Base-by-base conservation (phyloP, 1,140 invertebrate species). In the Pristionchus pacificus region DNA sequence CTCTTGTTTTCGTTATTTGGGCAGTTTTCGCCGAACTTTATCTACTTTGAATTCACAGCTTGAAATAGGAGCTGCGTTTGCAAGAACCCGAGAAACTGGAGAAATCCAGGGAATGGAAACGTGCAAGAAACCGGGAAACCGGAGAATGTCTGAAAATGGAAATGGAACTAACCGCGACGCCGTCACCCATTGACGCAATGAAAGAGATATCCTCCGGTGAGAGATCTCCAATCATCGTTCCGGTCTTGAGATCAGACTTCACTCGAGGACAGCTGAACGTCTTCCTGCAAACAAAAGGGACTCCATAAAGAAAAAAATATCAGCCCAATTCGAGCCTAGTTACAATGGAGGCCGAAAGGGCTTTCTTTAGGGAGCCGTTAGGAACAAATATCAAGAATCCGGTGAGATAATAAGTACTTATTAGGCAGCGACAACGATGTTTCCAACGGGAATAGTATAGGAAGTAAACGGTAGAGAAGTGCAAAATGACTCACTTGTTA, bases 151-250 rank as follows among this genome's bases (percentile, higher is more conserved):
- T n/a, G n/a, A n/a, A n/a, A n/a, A n/a, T n/a, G n/a, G n/a, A n/a
- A n/a, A n/a, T n/a, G n/a, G 10, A 2, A 69, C 67, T 24, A 10
- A 69, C 67, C 60, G 74, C 74, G 14, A 75, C 38, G n/a, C 65
- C 65, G 30, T 74, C 74, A 15, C 74, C 74, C 74, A 75, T 75
- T 25, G 74, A 71, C 15, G 71, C 74, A 28, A 75, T 75, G 25
- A 75, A 69, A n/a, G 59, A 61, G 33, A 75, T 73, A 49, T 75
- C 74, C 60, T 75, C 74, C 30, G 74, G 74, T 30, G 65, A 64
- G 3, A 75, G 28, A 30, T 75, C 70, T 2, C 71, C 74, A n/a
- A 75, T 55, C 25, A 31, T 60, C 2, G 58, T 55, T 15, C 74
- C 74, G 0, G 74, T 75, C 15, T 61, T 2, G 13, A 75, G 61